phyloP scores from a whole-genome alignment of 1,140 invertebrate genomes.

The Heliothis virescens region DNA sequence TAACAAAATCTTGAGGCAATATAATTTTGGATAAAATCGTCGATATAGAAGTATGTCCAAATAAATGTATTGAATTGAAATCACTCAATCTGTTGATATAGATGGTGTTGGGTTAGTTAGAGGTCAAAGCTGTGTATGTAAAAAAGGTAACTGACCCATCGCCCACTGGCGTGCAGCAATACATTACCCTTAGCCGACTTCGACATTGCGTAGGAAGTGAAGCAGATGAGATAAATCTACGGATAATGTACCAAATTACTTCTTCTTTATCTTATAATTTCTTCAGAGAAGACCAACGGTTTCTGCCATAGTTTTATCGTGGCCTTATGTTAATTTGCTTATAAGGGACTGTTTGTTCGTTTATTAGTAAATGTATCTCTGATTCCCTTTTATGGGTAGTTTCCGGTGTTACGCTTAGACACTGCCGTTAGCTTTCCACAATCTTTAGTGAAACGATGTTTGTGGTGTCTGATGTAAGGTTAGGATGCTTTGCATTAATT shows the following conservation, averaged over 20 bases:
- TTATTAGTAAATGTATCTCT: neutral
- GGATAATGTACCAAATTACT: conserved; percentile 21
- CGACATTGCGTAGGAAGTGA: conserved; percentile 35
- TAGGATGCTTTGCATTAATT: too few relatives aligned
- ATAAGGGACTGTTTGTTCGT: neutral
- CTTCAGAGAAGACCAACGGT: neutral
- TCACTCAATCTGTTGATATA: conserved; percentile 1
- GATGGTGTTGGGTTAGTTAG: conserved; percentile 19
- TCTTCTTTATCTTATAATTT: conserved; percentile 15
- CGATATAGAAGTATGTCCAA: neutral
- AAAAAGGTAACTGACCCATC: conserved; percentile 39
- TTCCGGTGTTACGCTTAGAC: neutral
- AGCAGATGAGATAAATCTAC: conserved; percentile 28
- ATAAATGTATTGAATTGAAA: neutral
- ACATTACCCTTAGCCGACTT: conserved; percentile 23
- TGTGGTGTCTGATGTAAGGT: too few relatives aligned
- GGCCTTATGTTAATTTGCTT: neutral
- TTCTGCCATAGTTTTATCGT: neutral
- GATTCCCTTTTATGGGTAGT: neutral
- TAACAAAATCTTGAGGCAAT: neutral
- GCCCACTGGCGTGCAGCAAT: conserved; percentile 26
- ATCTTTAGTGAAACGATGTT: neutral
- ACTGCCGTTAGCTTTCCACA: neutral
- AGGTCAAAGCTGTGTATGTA: conserved; percentile 17
- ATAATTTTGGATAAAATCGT: neutral